A percentile compares a stretch with the other conserved stretches of the same genome.
Conservation (phyloP, 1,140 invertebrate genomes). For the Cyclina sinensis region DNA sequence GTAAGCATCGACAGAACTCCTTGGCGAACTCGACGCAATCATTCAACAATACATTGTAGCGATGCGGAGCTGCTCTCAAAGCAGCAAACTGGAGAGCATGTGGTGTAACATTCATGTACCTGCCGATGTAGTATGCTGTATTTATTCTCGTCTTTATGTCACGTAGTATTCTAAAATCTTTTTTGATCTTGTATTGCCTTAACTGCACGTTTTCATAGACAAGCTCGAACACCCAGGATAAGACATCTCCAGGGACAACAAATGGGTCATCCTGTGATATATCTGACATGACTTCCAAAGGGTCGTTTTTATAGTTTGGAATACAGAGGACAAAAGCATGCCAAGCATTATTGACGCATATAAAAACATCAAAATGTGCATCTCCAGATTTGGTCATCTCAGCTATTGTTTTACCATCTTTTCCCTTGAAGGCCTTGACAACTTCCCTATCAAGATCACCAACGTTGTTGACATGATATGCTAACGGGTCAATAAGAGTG, state of each 20-base stretch:
- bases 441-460: slow-evolving; percentile 54
- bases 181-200: slow-evolving; percentile 59
- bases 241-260: slow-evolving; percentile 6
- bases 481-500: slow-evolving; percentile 54
- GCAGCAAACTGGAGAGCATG: slow-evolving; percentile 57
- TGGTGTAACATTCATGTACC: slow-evolving; percentile 32
- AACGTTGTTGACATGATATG: slow-evolving; percentile 64
- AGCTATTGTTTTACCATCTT: slow-evolving; percentile 10
- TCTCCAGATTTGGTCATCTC: neutral
- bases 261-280: slow-evolving; percentile 45
- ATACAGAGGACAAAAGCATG: slow-evolving; percentile 68
- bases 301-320: neutral
- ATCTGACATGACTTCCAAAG: neutral
- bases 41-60: slow-evolving; percentile 62
- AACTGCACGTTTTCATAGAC: slow-evolving; percentile 59
- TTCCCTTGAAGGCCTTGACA: slow-evolving; percentile 43
- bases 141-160: slow-evolving; percentile 54
- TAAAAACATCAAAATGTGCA: slow-evolving; percentile 60
- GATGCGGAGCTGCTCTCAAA: slow-evolving; percentile 60
- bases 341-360: slow-evolving; percentile 66
- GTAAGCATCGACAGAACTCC: slow-evolving; percentile 55
- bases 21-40: slow-evolving; percentile 70
- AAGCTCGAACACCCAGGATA: slow-evolving; percentile 43
- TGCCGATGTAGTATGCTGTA: slow-evolving; percentile 56
- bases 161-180: slow-evolving; percentile 16